Evolutionary conservation across 2,113 vertebrate species (phyloP).

Genomic region (Herpailurus yagouaroundi): DNA sequence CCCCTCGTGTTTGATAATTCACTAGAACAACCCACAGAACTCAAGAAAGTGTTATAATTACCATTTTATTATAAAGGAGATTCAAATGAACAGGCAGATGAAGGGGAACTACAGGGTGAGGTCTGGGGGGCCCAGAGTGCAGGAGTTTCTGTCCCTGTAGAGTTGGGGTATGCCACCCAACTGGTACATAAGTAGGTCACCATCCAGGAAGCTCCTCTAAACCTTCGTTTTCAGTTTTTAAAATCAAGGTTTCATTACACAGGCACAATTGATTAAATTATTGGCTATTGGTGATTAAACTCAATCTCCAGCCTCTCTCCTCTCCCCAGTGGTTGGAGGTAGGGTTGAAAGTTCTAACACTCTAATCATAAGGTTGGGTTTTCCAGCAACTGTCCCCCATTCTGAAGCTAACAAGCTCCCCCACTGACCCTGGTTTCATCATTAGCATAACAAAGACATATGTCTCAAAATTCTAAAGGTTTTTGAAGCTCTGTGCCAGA

Average conservation of each 20-base stretch:
- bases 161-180: neutral
- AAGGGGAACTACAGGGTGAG: neutral
- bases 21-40: neutral
- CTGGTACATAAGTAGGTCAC: no score
- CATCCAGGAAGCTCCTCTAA: neutral
- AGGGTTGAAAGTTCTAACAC: neutral
- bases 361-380: neutral
- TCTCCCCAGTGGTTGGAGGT: neutral
- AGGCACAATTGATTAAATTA: neutral
- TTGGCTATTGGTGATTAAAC: neutral
- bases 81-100: neutral
- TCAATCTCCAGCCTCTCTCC: neutral
- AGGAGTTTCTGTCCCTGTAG: no score
- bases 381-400: neutral
- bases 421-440: neutral
- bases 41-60: neutral
- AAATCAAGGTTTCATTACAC: neutral
- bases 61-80: neutral
- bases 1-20: neutral
- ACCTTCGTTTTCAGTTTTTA: neutral
- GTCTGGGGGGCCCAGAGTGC: neutral
- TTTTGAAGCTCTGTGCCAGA: neutral
- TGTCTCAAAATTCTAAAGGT: neutral
- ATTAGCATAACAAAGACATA: neutral
- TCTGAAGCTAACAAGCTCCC: neutral